Evolutionary conservation across 2,113 vertebrate genomes (phyloP).

Genomic region (Halcyon malimbica): DNA sequence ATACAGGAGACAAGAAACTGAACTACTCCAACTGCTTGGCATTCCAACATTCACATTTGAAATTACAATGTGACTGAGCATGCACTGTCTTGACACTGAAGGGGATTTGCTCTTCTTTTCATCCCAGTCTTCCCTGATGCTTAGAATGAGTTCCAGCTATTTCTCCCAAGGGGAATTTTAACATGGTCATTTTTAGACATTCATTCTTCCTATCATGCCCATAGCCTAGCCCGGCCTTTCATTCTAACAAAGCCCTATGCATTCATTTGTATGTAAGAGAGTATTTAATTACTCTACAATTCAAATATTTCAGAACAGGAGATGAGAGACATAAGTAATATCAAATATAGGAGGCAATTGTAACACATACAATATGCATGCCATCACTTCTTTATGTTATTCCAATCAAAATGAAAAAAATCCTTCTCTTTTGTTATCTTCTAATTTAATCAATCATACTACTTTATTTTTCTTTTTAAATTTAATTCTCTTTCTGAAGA

Average conservation of each 20-base stretch:
- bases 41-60: neutral
- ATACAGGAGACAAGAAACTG: neutral
- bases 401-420: neutral
- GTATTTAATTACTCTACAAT: neutral
- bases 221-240: neutral
- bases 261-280: neutral
- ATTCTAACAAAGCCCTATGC: neutral
- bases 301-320: neutral
- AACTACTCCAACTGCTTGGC: neutral
- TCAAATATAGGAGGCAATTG: neutral
- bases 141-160: conserved; percentile 19
- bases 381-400: neutral
- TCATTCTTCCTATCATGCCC: neutral
- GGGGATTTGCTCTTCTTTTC: neutral
- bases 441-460: neutral
- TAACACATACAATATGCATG: neutral
- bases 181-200: neutral
- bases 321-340: neutral
- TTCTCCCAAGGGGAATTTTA: neutral
- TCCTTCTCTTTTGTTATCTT: neutral
- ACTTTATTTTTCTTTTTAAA: neutral
- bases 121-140: neutral
- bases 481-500: neutral
- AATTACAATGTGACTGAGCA: neutral
- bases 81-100: neutral